Base-by-base conservation (phyloP, 1,140 invertebrate species). In the Tenebrio molitor region DNA sequence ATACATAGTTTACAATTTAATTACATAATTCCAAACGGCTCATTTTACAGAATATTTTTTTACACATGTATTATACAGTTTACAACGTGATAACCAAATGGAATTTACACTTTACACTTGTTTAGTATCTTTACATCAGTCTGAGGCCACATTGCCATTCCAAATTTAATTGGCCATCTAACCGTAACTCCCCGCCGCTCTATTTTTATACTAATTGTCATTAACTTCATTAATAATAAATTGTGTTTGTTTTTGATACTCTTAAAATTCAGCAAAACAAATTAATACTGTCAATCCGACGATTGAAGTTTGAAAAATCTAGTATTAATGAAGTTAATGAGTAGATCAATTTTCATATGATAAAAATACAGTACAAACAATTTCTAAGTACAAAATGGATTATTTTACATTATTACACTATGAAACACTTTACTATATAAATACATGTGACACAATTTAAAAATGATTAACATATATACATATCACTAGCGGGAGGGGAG, bases 71-170 rank as follows among this genome's bases (percentile, higher is more conserved):
- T 81, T 81, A 81, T 82, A 82, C 81, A 82, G 78, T 81, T 78
- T 77, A 77, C 75, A 78, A 79, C 71, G 74, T 78, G 77, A 80
- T 79, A 82, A 83, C 78, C 78, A 81, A 82, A 81, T 75, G 77
- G 78, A 82, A 83, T 83, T 83, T 83, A 83, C 82, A 83, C 81
- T 83, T 82, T 83, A 83, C 82, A 83, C 74, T 76, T 80, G 70
- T 80, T 82, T 82, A 82, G 79, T 83, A 78, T 79, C 81, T 82
- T 82, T 83, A 82, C 81, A 82, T 83, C 81, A 82, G 82, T 83
- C 82, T 80, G 76, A 79, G 76, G 77, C 69, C 74, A 75, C 71
- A 63, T 34, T 78, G 75, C 73, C 76, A 76, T 75, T 58, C 75
- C 44, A 76, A 71, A 72, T 72, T 74, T 74, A 68, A 73, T 73